These are phyloP conservation scores for Diuraphis noxia DNA, from an alignment of 1,140 invertebrate genomes.

Conservation along the genomic window DNA sequence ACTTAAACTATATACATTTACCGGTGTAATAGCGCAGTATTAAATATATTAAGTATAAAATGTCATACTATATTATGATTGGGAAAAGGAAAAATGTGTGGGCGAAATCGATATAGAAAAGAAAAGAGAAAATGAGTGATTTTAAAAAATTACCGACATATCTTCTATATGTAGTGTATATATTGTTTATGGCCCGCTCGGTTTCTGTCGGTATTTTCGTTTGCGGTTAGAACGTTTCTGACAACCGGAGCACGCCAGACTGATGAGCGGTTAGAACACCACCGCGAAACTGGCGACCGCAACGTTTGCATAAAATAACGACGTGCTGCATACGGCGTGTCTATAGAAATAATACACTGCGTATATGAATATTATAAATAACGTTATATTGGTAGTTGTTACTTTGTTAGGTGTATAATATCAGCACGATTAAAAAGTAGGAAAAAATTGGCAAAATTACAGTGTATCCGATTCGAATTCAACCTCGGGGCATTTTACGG, in stretches of 20 bases:
- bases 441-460: conserved; percentile 33
- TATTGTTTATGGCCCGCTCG: neutral
- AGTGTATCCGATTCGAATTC: conserved; percentile 21
- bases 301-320: conserved; percentile 39
- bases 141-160: neutral
- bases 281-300: neutral
- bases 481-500: conserved; percentile 14
- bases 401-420: neutral
- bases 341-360: neutral
- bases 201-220: conserved; percentile 4
- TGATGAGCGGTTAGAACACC: conserved; percentile 40
- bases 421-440: neutral
- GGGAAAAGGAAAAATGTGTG: neutral
- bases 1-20: neutral
- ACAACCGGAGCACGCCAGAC: conserved; percentile 10
- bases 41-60: too few relatives aligned
- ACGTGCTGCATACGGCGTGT: neutral
- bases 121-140: neutral
- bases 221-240: conserved; percentile 36
- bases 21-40: neutral
- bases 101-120: neutral
- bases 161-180: neutral
- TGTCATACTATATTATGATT: too few relatives aligned
- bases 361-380: neutral
- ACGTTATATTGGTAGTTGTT: too few relatives aligned